Evolutionary conservation across 2,113 vertebrate species (phyloP), one percentile per base, ranked within the genome.

Genomic region (Aleadryas rufinucha): DNA sequence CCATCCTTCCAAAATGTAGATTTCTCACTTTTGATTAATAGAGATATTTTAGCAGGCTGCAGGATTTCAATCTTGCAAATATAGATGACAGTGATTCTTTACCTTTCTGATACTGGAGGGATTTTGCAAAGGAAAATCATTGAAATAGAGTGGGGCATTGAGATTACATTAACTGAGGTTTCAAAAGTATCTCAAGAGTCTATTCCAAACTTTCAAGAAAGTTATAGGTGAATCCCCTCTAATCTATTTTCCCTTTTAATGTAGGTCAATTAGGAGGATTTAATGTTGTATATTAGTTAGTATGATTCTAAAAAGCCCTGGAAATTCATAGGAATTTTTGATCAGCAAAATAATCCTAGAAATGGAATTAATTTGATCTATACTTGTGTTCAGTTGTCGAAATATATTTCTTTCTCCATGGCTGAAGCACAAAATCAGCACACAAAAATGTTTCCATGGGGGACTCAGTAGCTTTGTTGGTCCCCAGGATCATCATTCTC

Each of bases 401-500:
- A 93, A 87, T 88, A 63, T 30, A 66, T 91, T 95, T 93, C 57
- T 77, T 89, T 89, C 64, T 85, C 71, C 27, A 21, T 93, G 92
- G 94, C 95, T 95, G 66, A 90, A 96, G 57, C 84, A 93, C 87
- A 95, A 97, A 94, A 96, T 95, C 95, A 97, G 95, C 95, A 93
- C 26, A 93, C 68, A 96, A 93, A 95, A 87, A 96, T 94, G 84
- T 95, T 93, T 96, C 90, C 39, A 35, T 82, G 31, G 80, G 83
- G 75, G 92, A 66, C 78, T 94, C 96, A 21, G 97, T 88, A 97
- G 97, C 96, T 91, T 95, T 93, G 84, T 53, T 91, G 93, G 89
- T 91, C 96, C 95, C 74, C 65, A 75, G 69, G 77, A 94, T 96
- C 95, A 96, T 96, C 96, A 59, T 93, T 97, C 94, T 83, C 97